Conservation (phyloP, 2,797 vertebrate genomes). For the Rhinogobio ventralis region DNA sequence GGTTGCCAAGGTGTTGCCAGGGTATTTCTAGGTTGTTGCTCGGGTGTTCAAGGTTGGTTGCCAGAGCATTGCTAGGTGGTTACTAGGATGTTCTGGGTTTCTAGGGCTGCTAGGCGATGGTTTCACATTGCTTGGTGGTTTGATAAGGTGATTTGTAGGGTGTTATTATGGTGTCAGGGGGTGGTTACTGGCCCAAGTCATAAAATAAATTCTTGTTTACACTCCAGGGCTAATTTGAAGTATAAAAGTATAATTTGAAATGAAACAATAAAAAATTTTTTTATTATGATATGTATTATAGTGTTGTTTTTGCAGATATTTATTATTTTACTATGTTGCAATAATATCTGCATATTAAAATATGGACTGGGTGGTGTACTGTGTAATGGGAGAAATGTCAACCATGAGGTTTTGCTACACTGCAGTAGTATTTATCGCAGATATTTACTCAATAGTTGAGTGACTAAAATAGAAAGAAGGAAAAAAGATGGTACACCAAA, state of each 20-base stretch:
- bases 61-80: background rate
- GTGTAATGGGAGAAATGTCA: background rate
- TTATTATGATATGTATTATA: background rate
- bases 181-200: background rate
- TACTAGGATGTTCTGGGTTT: background rate
- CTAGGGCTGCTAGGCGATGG: background rate
- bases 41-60: background rate
- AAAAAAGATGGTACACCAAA: background rate
- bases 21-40: background rate
- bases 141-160: background rate
- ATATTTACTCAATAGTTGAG: background rate
- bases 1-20: background rate
- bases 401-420: background rate
- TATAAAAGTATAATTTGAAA: background rate
- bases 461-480: background rate
- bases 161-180: background rate
- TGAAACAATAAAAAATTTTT: background rate
- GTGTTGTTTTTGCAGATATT: background rate
- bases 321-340: background rate
- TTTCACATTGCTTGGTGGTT: background rate
- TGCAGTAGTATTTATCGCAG: background rate
- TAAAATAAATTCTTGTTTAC: background rate
- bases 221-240: background rate
- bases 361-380: background rate
- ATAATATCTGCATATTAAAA: background rate